Evolutionary conservation across 2,888 invertebrate species (phyloP).

Genomic region (Microctonus aethiopoides): DNA sequence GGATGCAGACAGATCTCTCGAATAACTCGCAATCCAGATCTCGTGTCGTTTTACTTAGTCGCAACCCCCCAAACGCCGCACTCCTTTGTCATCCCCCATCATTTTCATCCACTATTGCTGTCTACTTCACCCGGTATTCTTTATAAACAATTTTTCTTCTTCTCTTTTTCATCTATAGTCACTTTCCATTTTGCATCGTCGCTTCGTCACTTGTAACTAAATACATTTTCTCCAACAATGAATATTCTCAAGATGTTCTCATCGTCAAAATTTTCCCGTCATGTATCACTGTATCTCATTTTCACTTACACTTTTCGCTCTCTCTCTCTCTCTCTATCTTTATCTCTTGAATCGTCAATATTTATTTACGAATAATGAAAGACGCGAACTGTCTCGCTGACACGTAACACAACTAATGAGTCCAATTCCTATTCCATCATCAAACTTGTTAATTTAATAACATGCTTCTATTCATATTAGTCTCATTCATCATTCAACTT

Average conservation of each 20-base stretch:
- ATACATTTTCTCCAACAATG: constrained; percentile 32
- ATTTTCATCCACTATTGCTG: background rate
- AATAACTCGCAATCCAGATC: constrained; percentile 49
- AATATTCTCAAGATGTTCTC: background rate
- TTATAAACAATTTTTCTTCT: background rate
- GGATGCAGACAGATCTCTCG: constrained; percentile 24
- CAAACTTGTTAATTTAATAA: background rate
- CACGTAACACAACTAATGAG: background rate
- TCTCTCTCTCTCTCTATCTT: too few relatives aligned
- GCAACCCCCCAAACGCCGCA: constrained; percentile 37
- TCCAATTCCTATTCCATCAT: background rate
- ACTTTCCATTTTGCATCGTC: constrained; percentile 6
- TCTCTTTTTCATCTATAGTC: background rate
- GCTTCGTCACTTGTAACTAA: constrained; percentile 26
- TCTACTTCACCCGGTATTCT: background rate
- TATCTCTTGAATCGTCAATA: constrained; percentile 36
- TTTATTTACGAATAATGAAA: constrained; percentile 39
- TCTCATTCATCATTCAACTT: background rate
- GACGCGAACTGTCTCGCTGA: background rate
- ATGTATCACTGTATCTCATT: constrained; percentile 23
- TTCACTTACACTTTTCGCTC: background rate
- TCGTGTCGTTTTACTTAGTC: constrained; percentile 54
- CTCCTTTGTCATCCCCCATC: constrained; percentile 1
- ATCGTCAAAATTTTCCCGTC: background rate
- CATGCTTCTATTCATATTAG: background rate